A percentile compares a stretch with the other conserved stretches of the same genome.
These are phyloP conservation scores for Rhimphoctona megacephalus DNA, from an alignment of 2,888 invertebrate genomes.

Conservation along the genomic window DNA sequence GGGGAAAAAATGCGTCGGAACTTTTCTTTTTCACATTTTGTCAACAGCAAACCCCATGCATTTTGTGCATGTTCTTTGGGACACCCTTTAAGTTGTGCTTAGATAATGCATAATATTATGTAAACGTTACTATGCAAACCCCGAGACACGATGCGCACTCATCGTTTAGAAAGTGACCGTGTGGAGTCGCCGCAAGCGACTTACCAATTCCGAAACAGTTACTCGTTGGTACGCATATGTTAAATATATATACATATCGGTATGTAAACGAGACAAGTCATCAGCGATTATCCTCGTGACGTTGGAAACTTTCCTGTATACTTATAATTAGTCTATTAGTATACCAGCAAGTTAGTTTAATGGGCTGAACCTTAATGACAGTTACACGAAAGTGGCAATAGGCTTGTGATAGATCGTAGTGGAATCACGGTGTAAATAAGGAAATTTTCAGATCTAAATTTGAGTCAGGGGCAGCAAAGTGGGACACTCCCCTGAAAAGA, in stretches of 20 bases:
- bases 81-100: not conserved
- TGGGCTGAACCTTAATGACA: not conserved
- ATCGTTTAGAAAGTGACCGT: constrained; percentile 28
- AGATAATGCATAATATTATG: not conserved
- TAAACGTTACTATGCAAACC: not conserved
- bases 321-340: constrained; percentile 12
- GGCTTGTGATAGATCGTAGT: not conserved
- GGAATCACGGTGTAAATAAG: not conserved
- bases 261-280: not conserved
- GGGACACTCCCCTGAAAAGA: no score
- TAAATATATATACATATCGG: not conserved
- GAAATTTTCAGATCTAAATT: not conserved
- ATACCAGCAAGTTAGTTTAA: constrained; percentile 23
- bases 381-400: constrained; percentile 4
- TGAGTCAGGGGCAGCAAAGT: no score
- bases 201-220: constrained; percentile 25
- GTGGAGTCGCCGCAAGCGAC: constrained; percentile 27
- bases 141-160: constrained; percentile 6
- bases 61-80: not conserved
- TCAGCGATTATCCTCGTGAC: not conserved
- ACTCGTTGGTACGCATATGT: constrained; percentile 12
- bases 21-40: not conserved
- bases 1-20: not conserved
- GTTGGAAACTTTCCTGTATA: constrained; percentile 6
- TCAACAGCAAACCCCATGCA: not conserved